Evolutionary conservation across 2,888 invertebrate species (phyloP).

Genomic region (Heliconius hortense): DNA sequence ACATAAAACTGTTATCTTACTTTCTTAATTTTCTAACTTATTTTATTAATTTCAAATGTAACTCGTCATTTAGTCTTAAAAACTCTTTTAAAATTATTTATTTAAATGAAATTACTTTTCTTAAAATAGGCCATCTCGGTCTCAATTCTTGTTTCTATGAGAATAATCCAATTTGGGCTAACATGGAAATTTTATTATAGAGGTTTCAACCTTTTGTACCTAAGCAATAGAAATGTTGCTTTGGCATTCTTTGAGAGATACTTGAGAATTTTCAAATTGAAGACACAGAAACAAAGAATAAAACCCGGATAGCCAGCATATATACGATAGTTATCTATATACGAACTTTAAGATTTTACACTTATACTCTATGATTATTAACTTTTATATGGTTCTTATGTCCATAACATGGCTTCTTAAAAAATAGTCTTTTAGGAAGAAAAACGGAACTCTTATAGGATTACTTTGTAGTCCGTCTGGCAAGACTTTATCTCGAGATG

Average conservation of each 20-base stretch:
- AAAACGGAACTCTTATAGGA: no score
- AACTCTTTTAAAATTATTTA: not conserved
- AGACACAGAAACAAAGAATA: slow-evolving; percentile 7
- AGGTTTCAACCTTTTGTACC: not conserved
- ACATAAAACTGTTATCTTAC: not conserved
- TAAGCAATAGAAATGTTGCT: not conserved
- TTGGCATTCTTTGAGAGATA: slow-evolving; percentile 6
- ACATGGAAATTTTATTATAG: not conserved
- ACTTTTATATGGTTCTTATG: not conserved
- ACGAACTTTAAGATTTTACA: not conserved
- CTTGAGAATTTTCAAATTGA: slow-evolving; percentile 11
- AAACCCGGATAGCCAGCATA: not conserved
- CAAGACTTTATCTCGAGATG: no score
- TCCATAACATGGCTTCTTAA: not conserved
- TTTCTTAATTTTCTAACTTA: not conserved
- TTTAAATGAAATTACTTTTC: not conserved
- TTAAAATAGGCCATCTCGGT: not conserved
- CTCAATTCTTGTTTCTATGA: not conserved
- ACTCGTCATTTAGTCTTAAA: not conserved
- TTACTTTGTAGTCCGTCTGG: no score
- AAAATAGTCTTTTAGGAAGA: no score
- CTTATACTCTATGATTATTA: not conserved
- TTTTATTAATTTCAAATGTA: not conserved
- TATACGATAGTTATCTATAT: not conserved
- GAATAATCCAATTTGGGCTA: slow-evolving; percentile 3